Percentiles rank a stretch among this genome's conserved stretches.
phyloP scores from a whole-genome alignment of 2,797 vertebrate species.

The Acanthopagrus latus region DNA sequence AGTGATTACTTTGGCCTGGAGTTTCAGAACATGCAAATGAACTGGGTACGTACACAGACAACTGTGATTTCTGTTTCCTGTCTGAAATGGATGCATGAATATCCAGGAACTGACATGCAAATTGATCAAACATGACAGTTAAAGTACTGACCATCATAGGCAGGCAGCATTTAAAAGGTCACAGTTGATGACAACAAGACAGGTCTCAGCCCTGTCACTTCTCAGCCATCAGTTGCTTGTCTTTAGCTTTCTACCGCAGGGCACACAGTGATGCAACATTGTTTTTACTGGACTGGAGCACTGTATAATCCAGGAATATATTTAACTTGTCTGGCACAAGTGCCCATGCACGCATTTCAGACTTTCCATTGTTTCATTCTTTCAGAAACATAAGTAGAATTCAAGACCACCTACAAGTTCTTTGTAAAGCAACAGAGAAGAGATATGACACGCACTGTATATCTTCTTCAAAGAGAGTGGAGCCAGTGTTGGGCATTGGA shows the following conservation, averaged over 20 bases:
- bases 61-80: neutral
- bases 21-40: conserved; percentile 93
- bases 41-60: conserved; percentile 88
- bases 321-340: conserved; percentile 56
- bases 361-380: conserved; percentile 62
- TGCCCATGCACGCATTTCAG: conserved; percentile 37
- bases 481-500: neutral
- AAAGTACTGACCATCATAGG: neutral
- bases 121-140: neutral
- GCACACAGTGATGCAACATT: conserved; percentile 17
- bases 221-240: conserved; percentile 5
- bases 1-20: conserved; percentile 98
- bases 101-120: neutral
- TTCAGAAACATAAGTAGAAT: conserved; percentile 56
- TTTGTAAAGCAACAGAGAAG: conserved; percentile 25
- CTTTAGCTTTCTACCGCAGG: conserved; percentile 1
- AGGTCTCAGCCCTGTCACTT: neutral
- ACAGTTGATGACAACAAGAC: neutral
- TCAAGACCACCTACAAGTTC: conserved; percentile 45
- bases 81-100: neutral
- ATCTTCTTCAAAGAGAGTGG: conserved; percentile 48
- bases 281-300: conserved; percentile 55
- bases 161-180: conserved; percentile 9
- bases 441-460: conserved; percentile 27
- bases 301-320: conserved; percentile 49